Conservation (phyloP, 2,797 vertebrate genomes). For the Tadarida brasiliensis region DNA sequence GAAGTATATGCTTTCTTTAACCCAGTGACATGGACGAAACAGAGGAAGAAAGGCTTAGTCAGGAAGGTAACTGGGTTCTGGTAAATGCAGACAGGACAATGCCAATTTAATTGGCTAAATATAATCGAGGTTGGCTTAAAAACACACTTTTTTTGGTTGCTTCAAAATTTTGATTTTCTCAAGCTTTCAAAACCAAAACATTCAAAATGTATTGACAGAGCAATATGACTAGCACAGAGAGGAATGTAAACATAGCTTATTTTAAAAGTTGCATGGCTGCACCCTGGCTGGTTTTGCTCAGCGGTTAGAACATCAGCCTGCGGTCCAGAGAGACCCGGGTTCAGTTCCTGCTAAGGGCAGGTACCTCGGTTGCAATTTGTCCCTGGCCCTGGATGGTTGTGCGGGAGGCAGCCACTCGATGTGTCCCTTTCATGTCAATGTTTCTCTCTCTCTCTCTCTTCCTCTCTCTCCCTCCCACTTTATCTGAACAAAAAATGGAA, state of each 20-base stretch:
- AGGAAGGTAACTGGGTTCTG: not conserved
- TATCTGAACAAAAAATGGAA: no score
- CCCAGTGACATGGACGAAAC: not conserved
- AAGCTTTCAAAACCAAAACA: constrained; percentile 59
- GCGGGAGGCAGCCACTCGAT: no score
- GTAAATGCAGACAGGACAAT: not conserved
- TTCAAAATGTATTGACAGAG: constrained; percentile 1
- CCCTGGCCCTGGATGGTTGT: no score
- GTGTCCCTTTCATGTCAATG: no score
- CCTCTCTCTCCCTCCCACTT: no score
- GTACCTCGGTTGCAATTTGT: no score
- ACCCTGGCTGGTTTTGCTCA: no score
- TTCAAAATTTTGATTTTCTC: constrained; percentile 56
- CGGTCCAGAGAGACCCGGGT: no score
- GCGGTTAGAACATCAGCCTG: no score
- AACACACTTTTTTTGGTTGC: constrained; percentile 41
- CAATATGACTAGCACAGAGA: not conserved
- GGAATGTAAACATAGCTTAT: not conserved
- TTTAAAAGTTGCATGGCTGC: not conserved
- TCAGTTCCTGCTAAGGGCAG: no score
- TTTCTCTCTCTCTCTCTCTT: no score
- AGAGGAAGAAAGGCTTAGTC: not conserved
- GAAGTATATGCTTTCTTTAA: not conserved
- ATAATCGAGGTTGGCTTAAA: constrained; percentile 17
- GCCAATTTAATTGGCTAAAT: not conserved